Evolutionary conservation across 1,140 invertebrate species (phyloP), one percentile per base, ranked within the genome.

Genomic region (Protaetia brevitarsis): DNA sequence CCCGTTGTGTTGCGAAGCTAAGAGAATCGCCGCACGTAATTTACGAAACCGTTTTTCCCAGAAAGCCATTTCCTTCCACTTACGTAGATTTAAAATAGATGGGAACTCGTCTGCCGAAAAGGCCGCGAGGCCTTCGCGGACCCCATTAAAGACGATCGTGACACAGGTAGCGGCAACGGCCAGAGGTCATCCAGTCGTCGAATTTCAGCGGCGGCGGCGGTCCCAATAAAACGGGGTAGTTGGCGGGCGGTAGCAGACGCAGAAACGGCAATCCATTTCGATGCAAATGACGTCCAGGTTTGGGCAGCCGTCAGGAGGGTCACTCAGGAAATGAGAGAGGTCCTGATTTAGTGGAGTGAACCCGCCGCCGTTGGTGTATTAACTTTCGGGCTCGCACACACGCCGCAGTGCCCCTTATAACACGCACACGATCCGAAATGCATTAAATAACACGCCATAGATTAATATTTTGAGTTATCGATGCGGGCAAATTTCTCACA

Each of bases 11-110:
- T n/a, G n/a, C n/a, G 11, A 51, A 51, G 19, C 19, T 51, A 51
- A 51, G 41, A 51, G 16, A 51, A n/a, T n/a, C 41, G 26, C 41
- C 41, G 41, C 41, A 51, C 41, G 41, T 51, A 51, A 51, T 51
- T 51, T 51, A 51, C 41, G 10, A 16, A 51, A 51, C 21, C 41
- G 10, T 16, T 51, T 23, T 51, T 51, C 41, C 41, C 41, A 51
- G 41, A 51, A 51, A 51, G 19, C 19, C 41, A 51, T 51, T 51
- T 51, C 41, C 41, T 51, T 51, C 41, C 19, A 51, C 41, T 51
- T 51, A 51, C 41, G 16, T 23, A 51, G 41, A 51, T 51, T 51
- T 51, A 51, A 51, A 51, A 51, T 51, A 23, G 41, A 51, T 51
- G 41, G 41, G 41, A 51, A 51, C 41, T 23, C 41, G 41, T 51